A percentile compares a stretch with the other conserved stretches of the same genome.
Conservation (phyloP, 2,113 vertebrate genomes). For the Hyaena hyaena region DNA sequence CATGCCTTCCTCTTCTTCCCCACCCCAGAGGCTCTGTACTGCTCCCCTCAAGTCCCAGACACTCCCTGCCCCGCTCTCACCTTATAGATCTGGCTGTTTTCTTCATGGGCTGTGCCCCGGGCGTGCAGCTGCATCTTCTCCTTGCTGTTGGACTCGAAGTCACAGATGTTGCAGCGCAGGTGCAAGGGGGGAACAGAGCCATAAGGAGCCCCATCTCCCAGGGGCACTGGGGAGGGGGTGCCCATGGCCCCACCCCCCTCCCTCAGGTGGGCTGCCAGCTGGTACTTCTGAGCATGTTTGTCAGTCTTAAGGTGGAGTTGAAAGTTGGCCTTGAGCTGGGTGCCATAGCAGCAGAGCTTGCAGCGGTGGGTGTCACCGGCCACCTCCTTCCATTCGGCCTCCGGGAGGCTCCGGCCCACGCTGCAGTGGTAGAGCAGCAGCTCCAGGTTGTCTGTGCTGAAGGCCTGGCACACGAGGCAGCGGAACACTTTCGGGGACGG, state of each 20-base stretch:
- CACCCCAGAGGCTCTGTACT: neutral
- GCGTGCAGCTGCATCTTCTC: slow-evolving; percentile 85
- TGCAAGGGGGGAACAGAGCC: slow-evolving; percentile 78
- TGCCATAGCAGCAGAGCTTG: slow-evolving; percentile 85
- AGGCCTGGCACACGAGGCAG: slow-evolving; percentile 85
- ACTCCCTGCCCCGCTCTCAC: slow-evolving; percentile 58
- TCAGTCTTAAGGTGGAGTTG: slow-evolving; percentile 86
- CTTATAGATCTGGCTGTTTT: slow-evolving; percentile 83
- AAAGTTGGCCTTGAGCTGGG: slow-evolving; percentile 87
- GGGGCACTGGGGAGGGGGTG: slow-evolving; percentile 61
- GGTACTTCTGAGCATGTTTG: slow-evolving; percentile 86
- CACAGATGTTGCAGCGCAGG: slow-evolving; percentile 86
- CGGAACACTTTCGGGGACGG: slow-evolving; percentile 76
- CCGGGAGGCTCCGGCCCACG: slow-evolving; percentile 80
- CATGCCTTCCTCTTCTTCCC: neutral
- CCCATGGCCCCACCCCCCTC: slow-evolving; percentile 78
- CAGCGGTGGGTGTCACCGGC: slow-evolving; percentile 84
- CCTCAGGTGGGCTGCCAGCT: slow-evolving; percentile 84
- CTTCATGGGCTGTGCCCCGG: slow-evolving; percentile 80
- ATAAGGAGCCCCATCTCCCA: slow-evolving; percentile 79
- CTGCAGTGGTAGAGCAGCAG: slow-evolving; percentile 83
- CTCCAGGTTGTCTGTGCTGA: slow-evolving; percentile 84
- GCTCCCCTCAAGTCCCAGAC: neutral
- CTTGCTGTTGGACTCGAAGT: slow-evolving; percentile 85
- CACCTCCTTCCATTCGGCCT: slow-evolving; percentile 85